phyloP scores from a whole-genome alignment of 2,113 vertebrate species.

The Serilophus lunatus region DNA sequence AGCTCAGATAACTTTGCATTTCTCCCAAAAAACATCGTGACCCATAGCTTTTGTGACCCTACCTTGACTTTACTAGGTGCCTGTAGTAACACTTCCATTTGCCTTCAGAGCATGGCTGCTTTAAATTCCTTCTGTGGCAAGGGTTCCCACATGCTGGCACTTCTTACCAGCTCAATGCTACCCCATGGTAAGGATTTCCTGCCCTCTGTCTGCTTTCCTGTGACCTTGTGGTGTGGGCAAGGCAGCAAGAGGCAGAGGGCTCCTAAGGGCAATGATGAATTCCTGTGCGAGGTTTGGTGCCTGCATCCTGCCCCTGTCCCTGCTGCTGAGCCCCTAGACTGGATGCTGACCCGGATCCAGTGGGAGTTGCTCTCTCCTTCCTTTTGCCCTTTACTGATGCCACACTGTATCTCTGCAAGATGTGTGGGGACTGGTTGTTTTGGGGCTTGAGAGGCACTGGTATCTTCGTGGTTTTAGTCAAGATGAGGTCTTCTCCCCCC shows the following conservation, averaged over 20 bases:
- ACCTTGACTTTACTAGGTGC: not conserved
- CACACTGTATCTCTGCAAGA: fast-evolving
- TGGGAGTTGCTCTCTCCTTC: not conserved
- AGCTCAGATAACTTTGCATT: not conserved
- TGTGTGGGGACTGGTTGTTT: not conserved
- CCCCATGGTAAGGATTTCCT: not conserved
- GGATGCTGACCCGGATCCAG: not conserved
- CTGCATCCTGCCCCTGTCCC: fast-evolving
- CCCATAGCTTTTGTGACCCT: not conserved
- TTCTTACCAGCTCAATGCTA: not conserved
- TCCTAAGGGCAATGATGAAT: not conserved
- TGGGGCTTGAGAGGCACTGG: not conserved
- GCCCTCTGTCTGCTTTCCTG: not conserved
- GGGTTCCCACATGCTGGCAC: not conserved
- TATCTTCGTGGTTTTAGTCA: not conserved
- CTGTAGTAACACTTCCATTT: not conserved
- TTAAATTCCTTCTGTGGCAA: not conserved
- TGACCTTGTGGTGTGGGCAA: not conserved
- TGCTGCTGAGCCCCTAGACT: not conserved
- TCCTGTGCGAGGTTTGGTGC: not conserved
- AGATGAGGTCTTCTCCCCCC: not conserved
- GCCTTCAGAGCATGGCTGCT: not conserved
- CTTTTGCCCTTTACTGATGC: fast-evolving
- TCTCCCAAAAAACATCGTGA: not conserved
- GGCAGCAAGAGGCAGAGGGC: fast-evolving